These are phyloP conservation scores for Pediacus dermestoides DNA, from an alignment of 2,888 invertebrate species.

Conservation along the genomic window DNA sequence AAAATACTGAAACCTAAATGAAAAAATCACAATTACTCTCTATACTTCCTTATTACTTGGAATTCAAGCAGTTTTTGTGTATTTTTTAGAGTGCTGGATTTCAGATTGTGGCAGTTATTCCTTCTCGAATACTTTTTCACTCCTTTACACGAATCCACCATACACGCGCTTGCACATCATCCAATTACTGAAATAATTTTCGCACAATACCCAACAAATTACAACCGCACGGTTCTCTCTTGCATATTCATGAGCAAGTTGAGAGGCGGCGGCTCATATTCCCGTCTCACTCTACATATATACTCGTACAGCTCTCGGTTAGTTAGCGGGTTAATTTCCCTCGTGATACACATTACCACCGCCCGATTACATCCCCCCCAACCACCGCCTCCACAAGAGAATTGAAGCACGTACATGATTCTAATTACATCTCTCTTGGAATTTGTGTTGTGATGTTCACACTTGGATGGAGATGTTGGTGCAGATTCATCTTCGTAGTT, in stretches of 20 bases:
- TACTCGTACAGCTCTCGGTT: conserved; percentile 40
- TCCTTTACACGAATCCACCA: too few species aligned
- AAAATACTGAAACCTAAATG: too few species aligned
- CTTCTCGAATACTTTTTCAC: too few species aligned
- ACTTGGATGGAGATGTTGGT: conserved; percentile 6
- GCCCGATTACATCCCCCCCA: conserved; percentile 31
- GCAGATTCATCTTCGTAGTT: conserved; percentile 20
- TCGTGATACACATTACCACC: conserved; percentile 47
- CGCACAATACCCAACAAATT: conserved; percentile 31
- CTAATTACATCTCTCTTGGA: conserved; percentile 38
- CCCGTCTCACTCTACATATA: neutral
- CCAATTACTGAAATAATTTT: conserved; percentile 32
- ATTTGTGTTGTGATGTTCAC: conserved; percentile 16
- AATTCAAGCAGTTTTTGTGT: too few species aligned
- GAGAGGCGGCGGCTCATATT: conserved; percentile 8
- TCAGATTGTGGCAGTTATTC: too few species aligned
- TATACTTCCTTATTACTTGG: too few species aligned
- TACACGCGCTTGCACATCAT: too few species aligned
- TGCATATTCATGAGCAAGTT: conserved; percentile 32
- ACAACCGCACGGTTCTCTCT: conserved; percentile 15
- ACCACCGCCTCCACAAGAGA: conserved; percentile 13
- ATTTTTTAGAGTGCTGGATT: too few species aligned
- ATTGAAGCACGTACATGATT: conserved; percentile 39
- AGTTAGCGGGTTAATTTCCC: conserved; percentile 52
- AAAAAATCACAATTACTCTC: too few species aligned